Evolutionary conservation across 2,888 invertebrate species (phyloP), one percentile per base, ranked within the genome.

Genomic region (Aelia acuminata): DNA sequence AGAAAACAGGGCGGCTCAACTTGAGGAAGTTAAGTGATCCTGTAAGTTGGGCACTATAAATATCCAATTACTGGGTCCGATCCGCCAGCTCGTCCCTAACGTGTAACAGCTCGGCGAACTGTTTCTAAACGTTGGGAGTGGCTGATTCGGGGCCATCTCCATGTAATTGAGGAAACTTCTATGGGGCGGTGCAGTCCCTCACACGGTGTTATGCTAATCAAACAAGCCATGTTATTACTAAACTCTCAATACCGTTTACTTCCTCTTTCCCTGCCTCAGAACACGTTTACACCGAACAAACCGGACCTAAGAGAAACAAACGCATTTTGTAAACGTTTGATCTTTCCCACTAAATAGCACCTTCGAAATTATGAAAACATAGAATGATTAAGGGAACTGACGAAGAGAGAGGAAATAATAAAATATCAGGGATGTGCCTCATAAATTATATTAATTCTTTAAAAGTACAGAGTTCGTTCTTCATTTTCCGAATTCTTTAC

Each of bases 81-180:
- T 70, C 31, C 31, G 31, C 35, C 35, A 18, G 63, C 57, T 7
- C 20, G 63, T 35, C 35, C 8, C 63, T 5, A 70, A 70, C 63
- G 35, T 35, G 63, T 70, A 70, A 70, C 63, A 70, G 63, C 35
- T 70, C 35, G 63, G 31, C 35, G 31, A 70, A 70, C 63, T 70
- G 63, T 35, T 31, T 35, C 63, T 70, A 70, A 70, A 35, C 20
- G 63, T 70, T 70, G 35, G 35, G 63, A 20, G 63, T 10, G 31
- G 35, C 1, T 70, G 35, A 70, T 70, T 70, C 63, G 20, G 63
- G n/a, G 18, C 31, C 35, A 70, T 70, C 63, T 35, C 15, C 63
- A 35, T 70, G 63, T 70, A 70, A 70, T 70, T 35, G 63, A 35
- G 31, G 63, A 70, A 70, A 70, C 63, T 70, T 70, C 57, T 26